Percentiles rank a stretch among this genome's conserved stretches.
phyloP scores from a whole-genome alignment of 1,140 invertebrate species.

The Battus philenor region DNA sequence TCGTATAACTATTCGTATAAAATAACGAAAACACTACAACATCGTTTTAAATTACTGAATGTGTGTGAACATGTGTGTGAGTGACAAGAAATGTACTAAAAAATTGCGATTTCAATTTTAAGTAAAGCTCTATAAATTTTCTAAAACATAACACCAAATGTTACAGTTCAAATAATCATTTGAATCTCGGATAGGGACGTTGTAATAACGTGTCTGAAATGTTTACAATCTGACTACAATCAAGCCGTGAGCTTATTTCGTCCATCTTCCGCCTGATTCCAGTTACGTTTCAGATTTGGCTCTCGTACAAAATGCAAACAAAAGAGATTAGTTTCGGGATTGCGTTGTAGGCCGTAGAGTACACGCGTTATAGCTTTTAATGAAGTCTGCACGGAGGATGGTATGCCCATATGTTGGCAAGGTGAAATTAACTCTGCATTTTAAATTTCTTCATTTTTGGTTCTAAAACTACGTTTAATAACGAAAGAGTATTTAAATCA shows the following conservation, averaged over 20 bases:
- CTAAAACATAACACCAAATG: not conserved
- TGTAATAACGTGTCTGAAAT: conserved; percentile 5
- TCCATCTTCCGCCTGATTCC: conserved; percentile 26
- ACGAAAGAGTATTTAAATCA: too few species aligned
- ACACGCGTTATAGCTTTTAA: conserved; percentile 39
- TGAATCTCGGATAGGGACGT: conserved; percentile 1
- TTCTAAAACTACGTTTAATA: too few species aligned
- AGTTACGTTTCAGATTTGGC: conserved; percentile 47
- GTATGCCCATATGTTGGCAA: conserved; percentile 22
- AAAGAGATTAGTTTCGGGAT: conserved; percentile 51
- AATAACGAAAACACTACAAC: too few species aligned
- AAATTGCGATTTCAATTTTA: too few species aligned
- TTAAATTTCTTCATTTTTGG: conserved; percentile 17
- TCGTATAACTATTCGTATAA: too few species aligned
- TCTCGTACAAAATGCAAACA: conserved; percentile 55
- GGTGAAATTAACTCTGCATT: conserved; percentile 23
- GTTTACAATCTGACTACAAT: conserved; percentile 18
- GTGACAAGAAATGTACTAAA: too few species aligned
- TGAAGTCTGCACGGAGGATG: conserved; percentile 30
- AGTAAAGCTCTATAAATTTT: too few species aligned
- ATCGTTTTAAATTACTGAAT: too few species aligned
- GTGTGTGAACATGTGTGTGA: too few species aligned
- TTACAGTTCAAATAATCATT: conserved; percentile 13
- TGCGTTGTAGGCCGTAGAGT: conserved; percentile 25
- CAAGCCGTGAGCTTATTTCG: conserved; percentile 20